Percentiles rank a stretch among this genome's conserved stretches.
Evolutionary conservation across 1,140 invertebrate genomes (phyloP).

Genomic region (Dendrolimus kikuchii): DNA sequence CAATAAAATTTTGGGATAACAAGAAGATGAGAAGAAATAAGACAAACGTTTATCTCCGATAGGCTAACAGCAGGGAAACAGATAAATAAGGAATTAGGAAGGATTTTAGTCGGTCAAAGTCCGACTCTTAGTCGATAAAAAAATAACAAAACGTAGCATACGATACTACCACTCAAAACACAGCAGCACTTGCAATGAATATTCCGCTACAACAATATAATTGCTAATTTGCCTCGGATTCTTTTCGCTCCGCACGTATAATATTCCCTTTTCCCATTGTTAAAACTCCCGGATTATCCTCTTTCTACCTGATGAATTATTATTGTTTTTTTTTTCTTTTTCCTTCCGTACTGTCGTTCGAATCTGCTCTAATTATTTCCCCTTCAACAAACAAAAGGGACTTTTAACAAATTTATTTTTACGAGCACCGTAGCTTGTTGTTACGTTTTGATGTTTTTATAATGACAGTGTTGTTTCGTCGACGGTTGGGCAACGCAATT

Average conservation of each 20-base stretch:
- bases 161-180: constrained; percentile 36
- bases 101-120: too few relatives aligned
- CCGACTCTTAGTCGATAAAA: too few relatives aligned
- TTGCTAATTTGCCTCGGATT: constrained; percentile 52
- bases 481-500: too few relatives aligned
- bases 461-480: too few relatives aligned
- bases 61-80: too few relatives aligned
- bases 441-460: background rate
- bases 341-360: constrained; percentile 38
- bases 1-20: too few relatives aligned
- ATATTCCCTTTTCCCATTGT: constrained; percentile 31
- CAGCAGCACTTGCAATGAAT: constrained; percentile 15
- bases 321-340: constrained; percentile 44
- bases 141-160: constrained; percentile 22
- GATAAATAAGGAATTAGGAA: too few relatives aligned
- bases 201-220: constrained; percentile 39
- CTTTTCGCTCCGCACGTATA: constrained; percentile 26
- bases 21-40: too few relatives aligned
- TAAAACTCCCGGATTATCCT: constrained; percentile 57
- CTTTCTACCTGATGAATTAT: constrained; percentile 60
- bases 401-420: constrained; percentile 13
- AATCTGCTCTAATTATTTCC: constrained; percentile 65
- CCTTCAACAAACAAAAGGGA: constrained; percentile 54
- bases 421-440: background rate
- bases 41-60: too few relatives aligned